A percentile compares a stretch with the other conserved stretches of the same genome.
phyloP scores from a whole-genome alignment of 2,888 invertebrate species.

The Parnassius mnemosyne region DNA sequence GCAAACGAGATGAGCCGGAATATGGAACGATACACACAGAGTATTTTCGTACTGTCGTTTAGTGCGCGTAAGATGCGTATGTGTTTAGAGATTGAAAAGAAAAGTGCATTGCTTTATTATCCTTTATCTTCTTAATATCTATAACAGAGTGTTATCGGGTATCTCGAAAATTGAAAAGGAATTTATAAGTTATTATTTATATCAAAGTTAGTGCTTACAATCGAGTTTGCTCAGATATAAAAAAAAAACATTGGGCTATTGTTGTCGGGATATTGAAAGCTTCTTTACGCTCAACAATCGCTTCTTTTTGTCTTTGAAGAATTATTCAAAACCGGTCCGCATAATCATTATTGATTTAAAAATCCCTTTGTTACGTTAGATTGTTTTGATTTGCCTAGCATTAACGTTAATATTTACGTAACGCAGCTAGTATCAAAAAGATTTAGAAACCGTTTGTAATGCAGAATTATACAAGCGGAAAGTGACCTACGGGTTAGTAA shows the following conservation, averaged over 20 bases:
- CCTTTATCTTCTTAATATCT: slow-evolving; percentile 29
- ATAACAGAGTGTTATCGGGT: too few relatives aligned
- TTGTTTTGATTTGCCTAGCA: slow-evolving; percentile 47
- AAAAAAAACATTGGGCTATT: slow-evolving; percentile 56
- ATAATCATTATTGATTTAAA: slow-evolving; percentile 34
- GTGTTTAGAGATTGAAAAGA: slow-evolving; percentile 51
- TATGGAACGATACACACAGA: slow-evolving; percentile 71
- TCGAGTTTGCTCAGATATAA: slow-evolving; percentile 34
- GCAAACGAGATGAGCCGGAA: slow-evolving; percentile 66
- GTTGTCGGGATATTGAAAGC: slow-evolving; percentile 71
- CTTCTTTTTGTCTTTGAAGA: slow-evolving; percentile 59
- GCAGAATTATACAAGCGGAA: slow-evolving; percentile 31
- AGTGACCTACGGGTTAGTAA: slow-evolving; percentile 61
- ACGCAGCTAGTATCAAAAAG: slow-evolving; percentile 50
- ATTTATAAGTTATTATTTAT: slow-evolving; percentile 34
- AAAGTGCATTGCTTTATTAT: slow-evolving; percentile 63
- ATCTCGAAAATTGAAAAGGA: not conserved
- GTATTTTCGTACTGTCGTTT: slow-evolving; percentile 70
- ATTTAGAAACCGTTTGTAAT: slow-evolving; percentile 47
- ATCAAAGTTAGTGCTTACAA: slow-evolving; percentile 55
- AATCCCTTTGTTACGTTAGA: slow-evolving; percentile 29
- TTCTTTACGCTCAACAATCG: slow-evolving; percentile 53
- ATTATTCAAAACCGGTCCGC: slow-evolving; percentile 20
- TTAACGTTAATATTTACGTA: slow-evolving; percentile 61
- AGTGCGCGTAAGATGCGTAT: slow-evolving; percentile 61